A percentile compares a stretch with the other conserved stretches of the same genome.
Conservation (phyloP, 1,140 invertebrate genomes). For the Schmidtea mediterranea region DNA sequence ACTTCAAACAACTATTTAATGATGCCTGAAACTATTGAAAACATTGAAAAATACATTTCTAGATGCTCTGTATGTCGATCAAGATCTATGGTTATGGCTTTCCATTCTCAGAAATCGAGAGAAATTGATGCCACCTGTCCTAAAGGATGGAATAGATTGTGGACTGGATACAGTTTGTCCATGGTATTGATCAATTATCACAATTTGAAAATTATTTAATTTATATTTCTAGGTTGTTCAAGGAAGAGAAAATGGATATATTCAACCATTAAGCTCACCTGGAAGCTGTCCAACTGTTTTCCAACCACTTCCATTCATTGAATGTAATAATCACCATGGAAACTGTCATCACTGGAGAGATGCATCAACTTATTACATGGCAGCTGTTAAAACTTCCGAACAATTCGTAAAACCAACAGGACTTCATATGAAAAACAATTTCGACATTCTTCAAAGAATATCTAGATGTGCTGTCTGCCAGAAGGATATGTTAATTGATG, state of each 20-base stretch:
- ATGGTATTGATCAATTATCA: background rate
- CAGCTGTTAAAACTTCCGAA: background rate
- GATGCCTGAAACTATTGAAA: background rate
- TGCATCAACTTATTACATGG: background rate
- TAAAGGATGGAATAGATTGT: background rate
- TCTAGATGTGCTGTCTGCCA: no score
- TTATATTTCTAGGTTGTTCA: no score
- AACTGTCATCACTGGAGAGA: conserved; percentile 3
- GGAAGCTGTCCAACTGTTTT: background rate
- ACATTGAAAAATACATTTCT: background rate
- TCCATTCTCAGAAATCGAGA: background rate
- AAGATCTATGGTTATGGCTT: background rate
- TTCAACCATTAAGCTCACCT: background rate
- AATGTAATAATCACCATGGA: background rate
- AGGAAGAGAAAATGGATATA: background rate
- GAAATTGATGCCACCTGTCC: background rate
- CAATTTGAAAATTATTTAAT: no score
- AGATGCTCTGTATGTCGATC: conserved; percentile 1
- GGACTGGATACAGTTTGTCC: background rate
- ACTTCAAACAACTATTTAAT: background rate
- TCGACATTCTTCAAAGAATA: no score
- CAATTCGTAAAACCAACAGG: conserved; percentile 1
- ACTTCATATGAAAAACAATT: background rate
- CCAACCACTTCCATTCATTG: background rate
- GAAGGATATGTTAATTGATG: no score